Base-by-base conservation (phyloP, 2,888 invertebrate genomes). In the Drosophila affinis region DNA sequence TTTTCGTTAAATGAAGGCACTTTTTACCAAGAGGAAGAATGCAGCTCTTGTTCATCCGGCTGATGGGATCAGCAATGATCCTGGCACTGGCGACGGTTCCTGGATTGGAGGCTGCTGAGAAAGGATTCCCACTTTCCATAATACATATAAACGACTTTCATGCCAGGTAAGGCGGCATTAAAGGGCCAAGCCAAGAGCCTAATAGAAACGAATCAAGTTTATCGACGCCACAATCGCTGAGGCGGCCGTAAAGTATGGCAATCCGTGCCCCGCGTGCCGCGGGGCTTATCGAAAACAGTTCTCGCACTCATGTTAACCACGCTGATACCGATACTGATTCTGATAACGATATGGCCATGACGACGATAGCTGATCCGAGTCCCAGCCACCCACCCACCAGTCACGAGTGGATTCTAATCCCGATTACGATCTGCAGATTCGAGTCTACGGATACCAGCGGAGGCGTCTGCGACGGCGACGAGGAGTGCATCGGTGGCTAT, bases 401-500 rank as follows among this genome's bases (percentile, higher is more conserved):
- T 54, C 17, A 34, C 44, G n/a, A 51, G 18, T 39, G 39, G 14
- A n/a, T 39, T 39, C 18, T 62, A 56, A 70, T 52, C 62, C 55
- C 29, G 44, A 48, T 67, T 67, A 18, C 29, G 45, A 34, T 46
- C 51, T 14, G 1, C 79, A 95, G 95, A 87, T 95, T 94, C 72
- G 94, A 94, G 81, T 93, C 95, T 77, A 94, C 94, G 0, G 94
- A 94, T 56, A 91, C 92, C 0, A 88, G 89, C 3, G 94, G 94
- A 0, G 93, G 94, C 6, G 92, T 93, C 14, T 95, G 95, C 68
- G 92, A 93, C 12, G 90, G 90, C 54, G 93, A 92, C 24, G 92
- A 92, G 49, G 91, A 93, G 9, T 96, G 96, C 78, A 93, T 96
- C 3, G 96, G 96, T 0, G 96, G 96, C 0, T 94, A 95, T 79